A percentile compares a stretch with the other conserved stretches of the same genome.
Conservation (phyloP, 2,888 invertebrate genomes). For the Pyrrhosoma nymphula region DNA sequence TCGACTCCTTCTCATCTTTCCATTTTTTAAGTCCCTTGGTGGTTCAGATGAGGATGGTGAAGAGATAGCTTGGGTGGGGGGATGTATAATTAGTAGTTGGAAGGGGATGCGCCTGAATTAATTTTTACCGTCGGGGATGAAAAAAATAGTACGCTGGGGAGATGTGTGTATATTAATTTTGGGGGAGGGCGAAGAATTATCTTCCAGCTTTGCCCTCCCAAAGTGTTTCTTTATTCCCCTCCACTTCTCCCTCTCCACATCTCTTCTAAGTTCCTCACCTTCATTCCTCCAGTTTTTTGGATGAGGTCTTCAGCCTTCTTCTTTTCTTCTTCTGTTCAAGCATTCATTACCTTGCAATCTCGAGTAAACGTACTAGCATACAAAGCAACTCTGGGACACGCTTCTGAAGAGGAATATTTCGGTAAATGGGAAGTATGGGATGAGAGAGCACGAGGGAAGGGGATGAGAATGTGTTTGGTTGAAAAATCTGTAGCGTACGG, state of each 20-base stretch:
- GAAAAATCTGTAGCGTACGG: too few species aligned
- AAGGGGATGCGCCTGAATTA: background rate
- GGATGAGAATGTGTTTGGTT: too few species aligned
- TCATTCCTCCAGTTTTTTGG: background rate
- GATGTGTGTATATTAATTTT: background rate
- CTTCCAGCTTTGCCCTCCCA: background rate
- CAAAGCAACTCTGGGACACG: background rate
- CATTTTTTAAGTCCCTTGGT: background rate
- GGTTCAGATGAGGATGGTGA: background rate
- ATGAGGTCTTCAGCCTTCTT: background rate
- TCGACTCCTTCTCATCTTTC: background rate
- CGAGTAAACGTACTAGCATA: background rate
- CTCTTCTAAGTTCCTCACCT: background rate
- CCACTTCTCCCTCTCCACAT: background rate
- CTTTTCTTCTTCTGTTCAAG: background rate
- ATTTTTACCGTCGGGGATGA: conserved; percentile 10
- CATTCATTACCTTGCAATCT: background rate
- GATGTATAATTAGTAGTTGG: background rate
- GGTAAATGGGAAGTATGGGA: too few species aligned
- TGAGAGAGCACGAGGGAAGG: too few species aligned
- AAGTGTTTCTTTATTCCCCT: background rate
- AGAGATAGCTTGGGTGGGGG: background rate
- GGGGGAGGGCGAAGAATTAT: background rate
- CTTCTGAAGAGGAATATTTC: background rate
- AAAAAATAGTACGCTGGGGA: background rate